Base-by-base conservation (phyloP, 1,140 invertebrate genomes). In the Solenopsis fugax region DNA sequence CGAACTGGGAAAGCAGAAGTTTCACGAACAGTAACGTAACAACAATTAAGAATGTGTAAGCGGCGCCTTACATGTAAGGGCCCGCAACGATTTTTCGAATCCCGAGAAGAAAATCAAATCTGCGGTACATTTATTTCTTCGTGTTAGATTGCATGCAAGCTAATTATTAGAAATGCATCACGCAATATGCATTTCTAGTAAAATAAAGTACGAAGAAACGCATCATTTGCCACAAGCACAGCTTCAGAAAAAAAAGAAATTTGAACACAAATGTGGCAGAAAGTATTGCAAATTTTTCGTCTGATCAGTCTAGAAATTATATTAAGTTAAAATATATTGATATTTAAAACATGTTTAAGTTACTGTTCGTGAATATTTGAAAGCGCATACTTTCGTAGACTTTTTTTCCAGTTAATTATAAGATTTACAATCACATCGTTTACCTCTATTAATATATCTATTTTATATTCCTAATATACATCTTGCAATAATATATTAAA, bases 1-100 rank as follows among this genome's bases (percentile, higher is more conserved):
- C 37, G 4, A 56, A 65, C 24, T 45, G 52, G 9, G 50, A 81
- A 54, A 81, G 34, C 50, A 56, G 13, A 54, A 81, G 52, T 71
- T 71, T 67, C 45, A 58, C 50, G 52, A 10, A 81, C 78, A 78
- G 76, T 78, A 48, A 48, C 76, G 41, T 78, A 78, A 78, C 73
- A 45, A 77, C 12, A 12, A 75, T 75, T 21, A 54, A 73, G 48
- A 52, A 24, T 24, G 29, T 48, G 4, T 64, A 48, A 64, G 16
- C 12, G 60, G 60, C 18, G 60, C 16, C 4, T 50, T 48, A 69
- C 2, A 48, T 24, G 12, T 18, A 48, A 58, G 21, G 16, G 18
- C 12, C 16, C 56, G 16, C 18, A 9, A 5, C n/a, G 16, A 62
- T 34, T 58, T 78, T 34, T 16, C 24, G 6, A 5, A 4, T 69